These are phyloP conservation scores for Rhorus exstirpatorius DNA, from an alignment of 2,888 invertebrate genomes.

Conservation along the genomic window DNA sequence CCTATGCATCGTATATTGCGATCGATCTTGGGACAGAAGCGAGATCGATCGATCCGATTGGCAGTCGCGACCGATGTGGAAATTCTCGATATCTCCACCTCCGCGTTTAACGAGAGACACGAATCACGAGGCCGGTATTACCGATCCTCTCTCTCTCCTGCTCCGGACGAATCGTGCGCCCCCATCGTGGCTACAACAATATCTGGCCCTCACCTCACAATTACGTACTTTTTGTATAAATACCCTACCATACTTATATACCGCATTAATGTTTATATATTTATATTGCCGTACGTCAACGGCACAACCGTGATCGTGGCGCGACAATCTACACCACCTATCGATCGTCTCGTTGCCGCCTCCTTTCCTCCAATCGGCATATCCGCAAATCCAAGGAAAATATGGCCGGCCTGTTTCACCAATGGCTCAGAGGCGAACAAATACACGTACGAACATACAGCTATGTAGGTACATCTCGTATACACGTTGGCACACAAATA, in stretches of 20 bases:
- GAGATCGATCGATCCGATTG: conserved; percentile 66
- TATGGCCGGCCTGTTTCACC: conserved; percentile 75
- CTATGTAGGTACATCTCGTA: not conserved
- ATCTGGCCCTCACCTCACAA: conserved; percentile 67
- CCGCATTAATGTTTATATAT: not conserved
- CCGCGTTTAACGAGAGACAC: conserved; percentile 50
- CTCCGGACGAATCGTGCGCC: conserved; percentile 33
- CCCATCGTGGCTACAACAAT: conserved; percentile 57
- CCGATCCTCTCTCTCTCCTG: conserved; percentile 44
- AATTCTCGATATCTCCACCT: conserved; percentile 76
- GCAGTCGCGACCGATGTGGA: conserved; percentile 73
- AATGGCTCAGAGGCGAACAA: conserved; percentile 40
- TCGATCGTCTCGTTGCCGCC: conserved; percentile 68
- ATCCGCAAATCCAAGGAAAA: conserved; percentile 78
- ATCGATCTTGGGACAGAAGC: conserved; percentile 59
- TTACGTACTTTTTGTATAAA: conserved; percentile 18
- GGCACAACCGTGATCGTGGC: conserved; percentile 31
- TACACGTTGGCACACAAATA: not conserved
- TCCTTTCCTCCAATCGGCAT: conserved; percentile 78
- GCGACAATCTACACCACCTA: conserved; percentile 48
- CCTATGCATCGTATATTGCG: conserved; percentile 30
- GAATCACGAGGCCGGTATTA: conserved; percentile 40
- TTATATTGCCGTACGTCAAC: not conserved
- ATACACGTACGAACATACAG: not conserved
- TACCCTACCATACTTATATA: not conserved